A percentile compares a stretch with the other conserved stretches of the same genome.
phyloP scores from a whole-genome alignment of 1,140 invertebrate species.

The Neodiprion lecontei region DNA sequence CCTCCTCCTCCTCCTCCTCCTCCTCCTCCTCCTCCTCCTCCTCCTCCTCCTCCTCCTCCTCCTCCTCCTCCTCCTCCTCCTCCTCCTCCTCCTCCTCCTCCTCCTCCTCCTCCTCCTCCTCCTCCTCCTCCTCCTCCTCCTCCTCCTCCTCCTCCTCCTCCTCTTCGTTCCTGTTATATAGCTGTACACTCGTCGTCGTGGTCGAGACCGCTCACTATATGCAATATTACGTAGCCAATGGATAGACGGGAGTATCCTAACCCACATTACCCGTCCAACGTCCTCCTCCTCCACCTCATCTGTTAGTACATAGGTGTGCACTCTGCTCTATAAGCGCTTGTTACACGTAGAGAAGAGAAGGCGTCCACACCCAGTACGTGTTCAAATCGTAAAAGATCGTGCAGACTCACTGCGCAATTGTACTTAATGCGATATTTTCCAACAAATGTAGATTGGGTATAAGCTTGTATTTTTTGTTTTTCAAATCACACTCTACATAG shows the following conservation, averaged over 20 bases:
- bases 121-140: not conserved
- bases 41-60: no score
- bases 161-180: not conserved
- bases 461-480: no score
- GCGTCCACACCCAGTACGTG: slow-evolving; percentile 1
- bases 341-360: not conserved
- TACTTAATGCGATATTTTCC: no score
- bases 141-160: no score
- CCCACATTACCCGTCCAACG: not conserved
- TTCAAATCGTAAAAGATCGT: no score
- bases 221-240: not conserved
- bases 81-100: not conserved
- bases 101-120: not conserved
- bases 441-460: no score
- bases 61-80: not conserved
- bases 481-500: no score
- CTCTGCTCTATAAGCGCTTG: no score
- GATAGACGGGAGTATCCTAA: not conserved
- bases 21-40: not conserved
- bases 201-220: not conserved
- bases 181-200: not conserved
- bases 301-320: no score
- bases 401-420: no score
- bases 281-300: no score
- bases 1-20: not conserved